Evolutionary conservation across 1,140 invertebrate genomes (phyloP), one percentile per base, ranked within the genome.

Genomic region (Bombus cullumanus): DNA sequence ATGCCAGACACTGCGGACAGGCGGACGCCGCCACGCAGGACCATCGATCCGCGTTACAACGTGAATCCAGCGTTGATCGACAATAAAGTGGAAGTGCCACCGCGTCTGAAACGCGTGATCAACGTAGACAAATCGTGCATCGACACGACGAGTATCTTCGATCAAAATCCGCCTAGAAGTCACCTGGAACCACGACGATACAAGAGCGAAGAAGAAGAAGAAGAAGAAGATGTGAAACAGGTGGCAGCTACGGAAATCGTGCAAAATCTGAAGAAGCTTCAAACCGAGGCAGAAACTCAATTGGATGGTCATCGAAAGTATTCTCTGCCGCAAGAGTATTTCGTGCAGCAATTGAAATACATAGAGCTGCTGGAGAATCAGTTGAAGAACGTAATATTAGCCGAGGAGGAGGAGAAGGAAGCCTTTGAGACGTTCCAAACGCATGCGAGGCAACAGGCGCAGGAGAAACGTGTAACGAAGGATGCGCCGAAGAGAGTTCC

Each of bases 341-440:
- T 97, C 91, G 96, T 96, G 22, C 96, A 96, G 90, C 97, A 97
- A 93, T 95, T 97, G 88, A 96, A 96, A 90, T 97, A 97, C 86
- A 97, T 97, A 39, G 95, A 96, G 28, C 95, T 96, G n/a, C 47
- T 95, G 81, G 94, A 95, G 66, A 88, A 93, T 53, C 94, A 94
- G 41, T 78, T 95, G 64, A 91, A 91, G 34, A 91, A 95, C 3
- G 94, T 93, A 5, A 87, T 95, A 41, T 12, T 93, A 4, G 90
- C 91, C 3, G 93, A 94, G 47, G 93, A 93, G 74, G 92, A 93
- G 53, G 91, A 93, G 53, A 72, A 77, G 10, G 81, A 74, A 69
- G 88, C 83, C 1, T 91, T 80, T n/a, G 89, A 91, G 64, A 88
- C 92, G 13, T 91, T 86, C 0, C 86, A 90, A 18, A 73, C 59